Evolutionary conservation across 2,888 invertebrate species (phyloP).

Genomic region (Drosophila nr. perissopoda): DNA sequence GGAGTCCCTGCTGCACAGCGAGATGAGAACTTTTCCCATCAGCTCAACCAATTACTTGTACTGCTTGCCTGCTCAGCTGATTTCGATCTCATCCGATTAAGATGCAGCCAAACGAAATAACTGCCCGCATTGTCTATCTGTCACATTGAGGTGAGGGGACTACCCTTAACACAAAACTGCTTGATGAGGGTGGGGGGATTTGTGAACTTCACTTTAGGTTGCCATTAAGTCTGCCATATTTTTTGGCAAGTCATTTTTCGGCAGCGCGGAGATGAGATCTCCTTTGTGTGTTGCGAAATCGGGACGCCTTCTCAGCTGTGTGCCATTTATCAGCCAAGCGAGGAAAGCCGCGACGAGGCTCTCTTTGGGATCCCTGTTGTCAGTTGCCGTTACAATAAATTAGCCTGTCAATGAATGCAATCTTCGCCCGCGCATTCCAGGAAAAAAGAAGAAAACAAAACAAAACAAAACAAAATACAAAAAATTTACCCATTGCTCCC

Average conservation of each 20-base stretch:
- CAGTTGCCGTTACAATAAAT: conserved; percentile 79
- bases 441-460: not conserved
- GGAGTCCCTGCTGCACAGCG: conserved; percentile 31
- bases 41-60: conserved; percentile 41
- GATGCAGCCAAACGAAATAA: conserved; percentile 4
- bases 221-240: conserved; percentile 69
- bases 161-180: conserved; percentile 37
- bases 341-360: conserved; percentile 56
- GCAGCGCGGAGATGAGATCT: conserved; percentile 12
- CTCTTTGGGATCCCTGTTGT: conserved; percentile 54
- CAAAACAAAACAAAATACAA: conserved; percentile 1
- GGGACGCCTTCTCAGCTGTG: conserved; percentile 55
- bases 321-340: conserved; percentile 64
- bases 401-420: conserved; percentile 62
- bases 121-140: conserved; percentile 17
- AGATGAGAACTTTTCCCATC: conserved; percentile 51
- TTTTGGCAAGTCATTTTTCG: conserved; percentile 55
- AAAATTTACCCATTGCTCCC: conserved; percentile 8
- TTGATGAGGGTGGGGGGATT: not conserved
- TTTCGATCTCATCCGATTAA: conserved; percentile 71
- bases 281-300: conserved; percentile 44
- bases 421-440: conserved; percentile 44
- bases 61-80: conserved; percentile 44
- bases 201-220: conserved; percentile 56
- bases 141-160: conserved; percentile 2